Percentiles rank a stretch among this genome's conserved stretches.
Evolutionary conservation across 2,888 invertebrate species (phyloP).

Genomic region (Drosophila formosana): DNA sequence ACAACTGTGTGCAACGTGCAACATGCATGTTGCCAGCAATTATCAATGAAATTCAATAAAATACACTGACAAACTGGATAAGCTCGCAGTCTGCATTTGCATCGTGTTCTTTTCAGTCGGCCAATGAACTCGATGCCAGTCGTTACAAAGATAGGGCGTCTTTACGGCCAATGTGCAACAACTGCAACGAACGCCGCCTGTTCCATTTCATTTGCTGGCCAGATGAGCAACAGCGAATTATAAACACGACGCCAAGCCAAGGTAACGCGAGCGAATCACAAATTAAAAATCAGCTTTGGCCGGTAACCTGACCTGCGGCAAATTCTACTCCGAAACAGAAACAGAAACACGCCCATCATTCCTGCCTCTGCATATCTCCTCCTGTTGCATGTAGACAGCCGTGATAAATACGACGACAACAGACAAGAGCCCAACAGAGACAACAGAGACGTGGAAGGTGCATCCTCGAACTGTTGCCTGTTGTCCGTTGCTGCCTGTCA

Average conservation of each 20-base stretch:
- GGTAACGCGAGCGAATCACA: slow-evolving; percentile 30
- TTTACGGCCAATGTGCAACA: slow-evolving; percentile 30
- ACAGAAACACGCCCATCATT: slow-evolving; percentile 29
- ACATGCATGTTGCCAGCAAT: slow-evolving; percentile 68
- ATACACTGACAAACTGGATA: slow-evolving; percentile 26
- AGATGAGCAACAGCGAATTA: slow-evolving; percentile 20
- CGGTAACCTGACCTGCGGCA: slow-evolving; percentile 71
- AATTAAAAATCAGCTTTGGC: slow-evolving; percentile 54
- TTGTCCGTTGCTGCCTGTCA: slow-evolving; percentile 55
- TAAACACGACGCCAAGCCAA: slow-evolving; percentile 16
- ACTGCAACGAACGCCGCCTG: slow-evolving; percentile 34
- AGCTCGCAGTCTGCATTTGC: slow-evolving; percentile 29
- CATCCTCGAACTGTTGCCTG: slow-evolving; percentile 22
- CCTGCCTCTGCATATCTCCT: slow-evolving; percentile 1
- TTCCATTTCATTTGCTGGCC: slow-evolving; percentile 44
- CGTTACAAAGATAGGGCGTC: slow-evolving; percentile 24
- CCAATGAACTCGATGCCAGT: slow-evolving; percentile 41
- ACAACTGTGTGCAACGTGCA: slow-evolving; percentile 28
- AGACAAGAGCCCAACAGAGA: slow-evolving; percentile 45
- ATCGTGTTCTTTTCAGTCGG: slow-evolving; percentile 22
- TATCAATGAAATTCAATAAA: slow-evolving; percentile 73
- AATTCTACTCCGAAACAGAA: slow-evolving; percentile 29
- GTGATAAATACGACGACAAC: slow-evolving; percentile 75
- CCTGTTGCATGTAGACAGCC: slow-evolving; percentile 52
- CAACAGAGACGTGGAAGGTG: slow-evolving; percentile 25